Conservation (phyloP, 2,113 vertebrate species). For the Lophura nycthemera region DNA sequence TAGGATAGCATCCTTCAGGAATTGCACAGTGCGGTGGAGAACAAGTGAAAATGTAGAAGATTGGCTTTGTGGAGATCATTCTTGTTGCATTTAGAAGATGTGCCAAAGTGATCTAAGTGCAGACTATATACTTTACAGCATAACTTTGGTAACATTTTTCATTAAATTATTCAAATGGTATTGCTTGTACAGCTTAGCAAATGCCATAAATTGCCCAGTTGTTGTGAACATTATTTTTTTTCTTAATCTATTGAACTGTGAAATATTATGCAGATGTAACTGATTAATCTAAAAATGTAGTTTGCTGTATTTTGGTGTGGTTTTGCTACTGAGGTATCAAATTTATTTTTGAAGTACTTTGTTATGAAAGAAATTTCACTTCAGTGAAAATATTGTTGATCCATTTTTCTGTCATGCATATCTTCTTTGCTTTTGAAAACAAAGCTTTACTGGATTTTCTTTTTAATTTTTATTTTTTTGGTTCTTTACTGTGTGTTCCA, state of each 20-base stretch:
- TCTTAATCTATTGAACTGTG: neutral
- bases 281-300: neutral
- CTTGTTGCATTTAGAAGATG: neutral
- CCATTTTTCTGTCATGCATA: neutral
- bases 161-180: neutral
- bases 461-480: neutral
- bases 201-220: neutral
- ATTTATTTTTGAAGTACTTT: neutral
- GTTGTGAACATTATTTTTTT: neutral
- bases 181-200: neutral
- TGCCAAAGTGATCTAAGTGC: neutral
- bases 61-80: neutral
- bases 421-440: conserved; percentile 1
- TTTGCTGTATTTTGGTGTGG: neutral
- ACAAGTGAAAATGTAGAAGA: neutral
- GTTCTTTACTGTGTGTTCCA: neutral
- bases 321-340: neutral
- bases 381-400: neutral
- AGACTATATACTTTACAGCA: neutral
- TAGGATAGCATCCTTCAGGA: neutral
- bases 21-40: neutral
- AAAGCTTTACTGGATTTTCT: neutral
- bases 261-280: neutral
- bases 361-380: neutral
- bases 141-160: neutral